Percentiles rank a stretch among this genome's conserved stretches.
Conservation (phyloP, 92 coral and sea anemone genomes). For the Scolanthus callimorphus region DNA sequence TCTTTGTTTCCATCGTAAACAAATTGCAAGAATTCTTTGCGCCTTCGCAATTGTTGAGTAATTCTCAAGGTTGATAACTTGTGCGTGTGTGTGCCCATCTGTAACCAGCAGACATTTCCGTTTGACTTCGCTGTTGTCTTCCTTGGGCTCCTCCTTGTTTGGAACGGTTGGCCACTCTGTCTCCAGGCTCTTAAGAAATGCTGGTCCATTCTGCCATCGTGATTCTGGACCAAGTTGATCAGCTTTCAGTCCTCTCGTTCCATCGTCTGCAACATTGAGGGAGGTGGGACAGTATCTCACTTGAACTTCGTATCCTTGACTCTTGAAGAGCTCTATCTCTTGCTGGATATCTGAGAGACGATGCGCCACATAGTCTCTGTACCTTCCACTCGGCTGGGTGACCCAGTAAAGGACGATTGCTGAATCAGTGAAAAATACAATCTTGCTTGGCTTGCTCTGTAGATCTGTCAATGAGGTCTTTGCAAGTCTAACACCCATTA, state of each 20-base stretch:
- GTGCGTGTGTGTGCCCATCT: neutral
- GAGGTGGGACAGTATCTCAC: constrained; percentile 11
- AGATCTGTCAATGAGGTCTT: neutral
- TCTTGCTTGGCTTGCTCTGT: neutral
- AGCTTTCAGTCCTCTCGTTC: constrained; percentile 28
- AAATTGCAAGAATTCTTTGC: constrained; percentile 4
- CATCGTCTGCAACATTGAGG: constrained; percentile 35
- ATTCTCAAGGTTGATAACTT: neutral
- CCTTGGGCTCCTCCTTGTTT: constrained; percentile 8
- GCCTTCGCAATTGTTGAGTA: constrained; percentile 9
- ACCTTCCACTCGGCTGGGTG: constrained; percentile 18
- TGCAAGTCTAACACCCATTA: neutral
- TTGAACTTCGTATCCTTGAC: neutral
- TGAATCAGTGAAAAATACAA: neutral
- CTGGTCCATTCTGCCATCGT: constrained; percentile 53
- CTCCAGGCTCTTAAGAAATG: constrained; percentile 13
- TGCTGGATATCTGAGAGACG: constrained; percentile 11
- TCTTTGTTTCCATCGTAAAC: constrained; percentile 9
- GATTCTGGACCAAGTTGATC: constrained; percentile 6
- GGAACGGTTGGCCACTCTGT: constrained; percentile 10
- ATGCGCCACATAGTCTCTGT: constrained; percentile 37
- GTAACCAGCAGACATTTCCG: neutral
- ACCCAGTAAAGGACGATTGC: constrained; percentile 11
- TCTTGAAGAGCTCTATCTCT: constrained; percentile 3
- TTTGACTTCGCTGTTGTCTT: neutral